Evolutionary conservation across 2,113 vertebrate genomes (phyloP), one percentile per base, ranked within the genome.

Genomic region (Bothrops jararaca): DNA sequence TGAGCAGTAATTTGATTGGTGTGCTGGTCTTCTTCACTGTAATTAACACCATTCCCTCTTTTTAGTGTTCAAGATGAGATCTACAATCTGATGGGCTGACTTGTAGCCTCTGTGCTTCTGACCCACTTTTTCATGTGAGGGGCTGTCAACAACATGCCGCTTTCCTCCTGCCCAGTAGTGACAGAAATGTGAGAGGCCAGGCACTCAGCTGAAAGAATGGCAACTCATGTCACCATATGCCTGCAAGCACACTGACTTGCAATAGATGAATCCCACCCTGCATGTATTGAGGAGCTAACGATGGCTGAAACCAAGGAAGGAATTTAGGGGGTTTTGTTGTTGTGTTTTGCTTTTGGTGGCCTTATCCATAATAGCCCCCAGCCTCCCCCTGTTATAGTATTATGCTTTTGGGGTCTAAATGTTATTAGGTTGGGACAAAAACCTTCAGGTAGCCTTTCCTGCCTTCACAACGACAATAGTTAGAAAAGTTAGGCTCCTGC

Each of bases 371-470:
- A 39, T 88, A 93, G 93, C 18, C 90, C 90, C 91, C 85, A 0
- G 20, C 92, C 85, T 93, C 50, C 93, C n/a, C 89, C 45, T 88
- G 91, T 93, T 64, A 18, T 87, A 91, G 92, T 64, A 18, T 69
- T 91, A 0, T 34, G 90, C 94, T 94, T 80, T 58, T 64, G 42
- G 45, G 96, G 94, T 85, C 94, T 93, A 91, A 95, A 54, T 26
- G 56, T 91, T 91, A 69, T 80, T 48, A 94, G 92, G 87, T 29
- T 9, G 88, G 93, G 85, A 96, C 92, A 96, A 94, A 96, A 90
- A 60, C 90, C 87, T 2, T 1, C 95, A 95, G 96, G 96, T 95
- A 95, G 95, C 91, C 53, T 94, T 91, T 95, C 57, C 90, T 52
- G 5, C 0, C 1, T 42, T 89, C 90, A 93, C 94, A 88, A 91